Evolutionary conservation across 2,797 vertebrate species (phyloP), one percentile per base, ranked within the genome.

Genomic region (Fratercula arctica): DNA sequence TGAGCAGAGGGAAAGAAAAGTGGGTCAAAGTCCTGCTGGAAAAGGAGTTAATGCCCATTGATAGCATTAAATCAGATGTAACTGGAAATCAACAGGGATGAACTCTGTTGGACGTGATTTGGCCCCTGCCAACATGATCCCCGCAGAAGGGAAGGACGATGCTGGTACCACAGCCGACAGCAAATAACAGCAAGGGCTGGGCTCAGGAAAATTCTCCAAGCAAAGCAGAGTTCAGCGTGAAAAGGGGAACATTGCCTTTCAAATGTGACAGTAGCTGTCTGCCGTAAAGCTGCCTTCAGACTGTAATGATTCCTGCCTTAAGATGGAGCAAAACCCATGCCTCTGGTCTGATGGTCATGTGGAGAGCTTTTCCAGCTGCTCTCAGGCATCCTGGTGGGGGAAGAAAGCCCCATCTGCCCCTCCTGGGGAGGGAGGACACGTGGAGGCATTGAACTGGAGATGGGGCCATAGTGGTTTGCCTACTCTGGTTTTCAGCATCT

Each of bases 401-500:
- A 17, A 16, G 11, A 5, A 48, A 48, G 46, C 60, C 33, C 45
- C 3, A 0, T 6, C 39, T 68, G 10, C 60, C 68, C 51, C 6
- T 53, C 26, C 7, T 16, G 70, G 54, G 26, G 9, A 73, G 24
- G 23, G 9, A 73, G 24, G 23, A 14, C 0, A 0, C 13, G 10
- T 43, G 41, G 39, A 24, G 1, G 3, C 15, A 43, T 14, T 69
- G 72, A 74, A 59, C 25, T 54, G 48, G 21, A 37, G 45, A 23
- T 11, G 43, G 13, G n/a, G 4, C n/a, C 31, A 3, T 11, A 16
- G 45, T 0, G 0, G 11, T 46, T 85, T 66, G 5, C 28, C 35
- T 64, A 0, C 33, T 46, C 14, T 82, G 9, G 77, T 86, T 59
- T 81, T 54, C 57, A 46, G 21, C 1, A 0, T 57, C 45, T 85